Percentiles rank a stretch among this genome's conserved stretches.
phyloP scores from a whole-genome alignment of 2,888 invertebrate species.

The Digitonthophagus gazella region DNA sequence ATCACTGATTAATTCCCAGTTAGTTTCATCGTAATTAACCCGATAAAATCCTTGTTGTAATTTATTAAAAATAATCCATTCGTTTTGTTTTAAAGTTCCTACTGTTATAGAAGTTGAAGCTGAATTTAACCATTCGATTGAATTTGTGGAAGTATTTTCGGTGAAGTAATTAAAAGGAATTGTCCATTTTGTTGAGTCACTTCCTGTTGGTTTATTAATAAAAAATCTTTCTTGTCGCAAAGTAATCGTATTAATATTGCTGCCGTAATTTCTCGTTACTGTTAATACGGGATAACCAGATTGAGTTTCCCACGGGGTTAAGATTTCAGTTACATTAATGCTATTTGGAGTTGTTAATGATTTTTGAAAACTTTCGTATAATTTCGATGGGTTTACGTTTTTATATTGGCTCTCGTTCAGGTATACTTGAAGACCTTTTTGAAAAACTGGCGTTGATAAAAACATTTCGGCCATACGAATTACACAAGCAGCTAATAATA shows the following conservation, averaged over 20 bases:
- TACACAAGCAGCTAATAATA: constrained; percentile 22
- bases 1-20: constrained; percentile 35
- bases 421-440: constrained; percentile 10
- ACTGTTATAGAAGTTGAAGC: not conserved
- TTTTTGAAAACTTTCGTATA: constrained; percentile 18
- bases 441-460: constrained; percentile 15
- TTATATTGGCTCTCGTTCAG: constrained; percentile 7
- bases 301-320: constrained; percentile 23
- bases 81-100: not conserved
- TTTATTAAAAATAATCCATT: constrained; percentile 17
- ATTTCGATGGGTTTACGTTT: constrained; percentile 18
- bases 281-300: constrained; percentile 31
- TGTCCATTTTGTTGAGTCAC: too few species aligned
- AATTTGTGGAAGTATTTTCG: too few species aligned
- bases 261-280: constrained; percentile 18
- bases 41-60: constrained; percentile 35
- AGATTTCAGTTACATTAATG: constrained; percentile 19
- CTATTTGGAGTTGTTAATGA: not conserved
- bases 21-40: constrained; percentile 36
- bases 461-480: constrained; percentile 21
- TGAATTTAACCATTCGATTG: constrained; percentile 19
- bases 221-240: constrained; percentile 20
- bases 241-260: constrained; percentile 8
- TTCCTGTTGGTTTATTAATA: constrained; percentile 38
- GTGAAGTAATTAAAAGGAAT: constrained; percentile 24